A percentile compares a stretch with the other conserved stretches of the same genome.
Conservation (phyloP, 2,113 vertebrate species). For the Phylloscopus trochiloides region DNA sequence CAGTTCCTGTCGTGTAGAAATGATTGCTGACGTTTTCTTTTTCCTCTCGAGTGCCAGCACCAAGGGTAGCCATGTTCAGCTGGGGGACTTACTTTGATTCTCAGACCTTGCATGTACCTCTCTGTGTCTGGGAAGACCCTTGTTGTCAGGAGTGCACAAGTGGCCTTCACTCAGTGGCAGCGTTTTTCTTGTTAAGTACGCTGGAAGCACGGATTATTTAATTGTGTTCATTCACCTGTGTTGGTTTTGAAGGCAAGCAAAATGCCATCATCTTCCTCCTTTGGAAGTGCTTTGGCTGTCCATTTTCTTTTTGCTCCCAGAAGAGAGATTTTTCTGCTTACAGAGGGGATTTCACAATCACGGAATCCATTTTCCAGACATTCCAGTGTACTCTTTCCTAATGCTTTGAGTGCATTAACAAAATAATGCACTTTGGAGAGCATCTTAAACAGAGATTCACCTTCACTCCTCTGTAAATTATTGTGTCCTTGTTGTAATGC, state of each 20-base stretch:
- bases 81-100: neutral
- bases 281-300: neutral
- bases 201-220: neutral
- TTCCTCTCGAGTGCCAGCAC: neutral
- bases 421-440: neutral
- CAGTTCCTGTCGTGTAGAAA: neutral
- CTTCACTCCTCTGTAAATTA: neutral
- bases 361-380: slow-evolving; percentile 14
- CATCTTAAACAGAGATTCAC: neutral
- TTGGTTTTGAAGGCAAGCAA: neutral
- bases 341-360: slow-evolving; percentile 27
- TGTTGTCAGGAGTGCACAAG: neutral
- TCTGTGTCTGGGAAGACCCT: neutral
- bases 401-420: neutral
- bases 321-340: neutral
- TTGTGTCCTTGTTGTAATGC: neutral
- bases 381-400: neutral
- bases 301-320: neutral
- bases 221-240: neutral
- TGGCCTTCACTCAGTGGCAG: neutral
- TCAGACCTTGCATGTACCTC: neutral
- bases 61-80: neutral
- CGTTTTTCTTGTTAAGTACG: neutral
- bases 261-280: neutral
- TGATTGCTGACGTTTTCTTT: neutral